phyloP scores from a whole-genome alignment of 2,888 invertebrate species.

The Dynastes maya region DNA sequence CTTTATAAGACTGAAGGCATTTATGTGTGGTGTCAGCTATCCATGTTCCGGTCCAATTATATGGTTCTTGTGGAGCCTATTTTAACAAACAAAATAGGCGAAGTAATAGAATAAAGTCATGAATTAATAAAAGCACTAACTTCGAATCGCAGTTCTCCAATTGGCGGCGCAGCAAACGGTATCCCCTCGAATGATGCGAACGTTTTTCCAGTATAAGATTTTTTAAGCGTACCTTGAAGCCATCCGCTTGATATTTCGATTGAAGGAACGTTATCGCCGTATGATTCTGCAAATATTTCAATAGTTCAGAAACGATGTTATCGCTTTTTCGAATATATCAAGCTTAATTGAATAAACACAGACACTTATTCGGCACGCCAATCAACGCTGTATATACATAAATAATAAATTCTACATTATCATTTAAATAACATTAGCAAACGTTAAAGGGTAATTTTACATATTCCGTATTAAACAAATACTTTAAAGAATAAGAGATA shows the following conservation, averaged over 20 bases:
- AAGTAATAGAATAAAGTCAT: not conserved
- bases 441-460: too few relatives aligned
- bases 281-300: not conserved
- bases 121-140: not conserved
- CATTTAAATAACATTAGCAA: too few relatives aligned
- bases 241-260: constrained; percentile 45
- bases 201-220: constrained; percentile 36
- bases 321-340: not conserved
- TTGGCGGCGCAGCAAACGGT: constrained; percentile 48
- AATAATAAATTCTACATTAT: too few relatives aligned
- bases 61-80: constrained; percentile 52
- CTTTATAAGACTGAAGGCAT: constrained; percentile 48
- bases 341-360: not conserved
- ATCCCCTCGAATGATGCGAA: constrained; percentile 49
- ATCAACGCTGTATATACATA: too few relatives aligned
- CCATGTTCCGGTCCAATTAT: constrained; percentile 55
- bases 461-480: too few relatives aligned
- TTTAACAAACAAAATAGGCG: not conserved
- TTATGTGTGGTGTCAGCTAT: constrained; percentile 51
- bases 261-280: not conserved
- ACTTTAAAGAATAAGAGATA: too few relatives aligned
- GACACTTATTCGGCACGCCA: not conserved
- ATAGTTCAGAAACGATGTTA: not conserved
- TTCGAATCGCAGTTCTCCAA: constrained; percentile 40
- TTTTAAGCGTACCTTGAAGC: constrained; percentile 37